These are phyloP conservation scores for Scolanthus callimorphus DNA, from an alignment of 92 coral and sea anemone genomes.

Conservation along the genomic window DNA sequence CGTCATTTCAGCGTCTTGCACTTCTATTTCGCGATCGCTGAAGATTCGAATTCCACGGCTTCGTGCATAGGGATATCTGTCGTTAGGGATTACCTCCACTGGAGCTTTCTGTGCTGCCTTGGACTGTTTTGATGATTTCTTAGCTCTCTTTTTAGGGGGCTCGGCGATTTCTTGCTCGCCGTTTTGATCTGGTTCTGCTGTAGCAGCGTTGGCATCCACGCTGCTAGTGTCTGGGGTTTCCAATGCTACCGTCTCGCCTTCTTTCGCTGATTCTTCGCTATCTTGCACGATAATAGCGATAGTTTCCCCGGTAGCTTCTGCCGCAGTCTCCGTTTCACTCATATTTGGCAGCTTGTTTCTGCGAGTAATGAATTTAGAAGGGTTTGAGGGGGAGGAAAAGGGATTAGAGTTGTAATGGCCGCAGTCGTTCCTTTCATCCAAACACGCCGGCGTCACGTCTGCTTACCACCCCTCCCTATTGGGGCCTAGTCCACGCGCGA, in stretches of 20 bases:
- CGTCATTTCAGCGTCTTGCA: slow-evolving; percentile 98
- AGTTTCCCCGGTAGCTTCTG: slow-evolving; percentile 6
- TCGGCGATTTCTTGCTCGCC: slow-evolving; percentile 48
- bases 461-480: slow-evolving; percentile 49
- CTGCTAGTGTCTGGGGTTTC: no score
- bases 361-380: neutral
- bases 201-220: no score
- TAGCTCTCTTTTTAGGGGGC: no score
- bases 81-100: slow-evolving; percentile 40
- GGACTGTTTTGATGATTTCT: slow-evolving; percentile 29
- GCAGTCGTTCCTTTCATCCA: neutral
- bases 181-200: slow-evolving; percentile 13
- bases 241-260: slow-evolving; percentile 12
- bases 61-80: slow-evolving; percentile 83
- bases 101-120: slow-evolving; percentile 12
- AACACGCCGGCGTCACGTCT: no score
- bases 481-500: slow-evolving; percentile 34
- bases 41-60: slow-evolving; percentile 91
- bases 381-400: slow-evolving; percentile 4
- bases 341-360: neutral
- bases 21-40: slow-evolving; percentile 93
- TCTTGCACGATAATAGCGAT: slow-evolving; percentile 1
- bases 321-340: slow-evolving; percentile 33
- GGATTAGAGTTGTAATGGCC: slow-evolving; percentile 1
- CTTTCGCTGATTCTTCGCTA: slow-evolving; percentile 18